Percentiles rank a stretch among this genome's conserved stretches.
Conservation (phyloP, 2,888 invertebrate genomes). For the Amaurobius ferox region DNA sequence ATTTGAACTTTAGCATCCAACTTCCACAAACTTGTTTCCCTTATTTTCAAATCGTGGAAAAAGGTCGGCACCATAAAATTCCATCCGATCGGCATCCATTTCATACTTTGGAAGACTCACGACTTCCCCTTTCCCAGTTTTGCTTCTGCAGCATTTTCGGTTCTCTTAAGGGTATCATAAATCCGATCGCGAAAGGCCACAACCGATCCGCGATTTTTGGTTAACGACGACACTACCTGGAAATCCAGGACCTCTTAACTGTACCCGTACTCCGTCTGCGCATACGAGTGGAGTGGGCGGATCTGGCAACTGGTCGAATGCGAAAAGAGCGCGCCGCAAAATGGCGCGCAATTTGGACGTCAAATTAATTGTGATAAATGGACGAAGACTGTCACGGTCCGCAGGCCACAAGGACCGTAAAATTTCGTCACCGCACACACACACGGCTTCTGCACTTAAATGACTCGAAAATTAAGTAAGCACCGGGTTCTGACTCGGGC, state of each 20-base stretch:
- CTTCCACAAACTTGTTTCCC: not conserved
- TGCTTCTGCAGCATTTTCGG: slow-evolving; percentile 20
- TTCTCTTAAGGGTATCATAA: slow-evolving; percentile 40
- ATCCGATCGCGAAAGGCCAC: slow-evolving; percentile 44
- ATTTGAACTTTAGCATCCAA: too few relatives aligned
- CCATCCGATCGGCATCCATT: slow-evolving; percentile 32
- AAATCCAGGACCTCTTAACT: slow-evolving; percentile 43
- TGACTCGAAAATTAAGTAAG: slow-evolving; percentile 64
- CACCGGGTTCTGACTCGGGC: slow-evolving; percentile 17
- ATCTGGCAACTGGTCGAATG: slow-evolving; percentile 44
- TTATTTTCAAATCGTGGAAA: slow-evolving; percentile 14
- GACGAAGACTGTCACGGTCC: slow-evolving; percentile 58
- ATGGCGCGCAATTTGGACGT: slow-evolving; percentile 70
- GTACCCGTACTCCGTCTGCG: slow-evolving; percentile 49
- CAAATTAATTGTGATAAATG: slow-evolving; percentile 72
- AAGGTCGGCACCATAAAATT: slow-evolving; percentile 57
- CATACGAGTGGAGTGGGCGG: slow-evolving; percentile 41
- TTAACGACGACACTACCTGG: slow-evolving; percentile 56
- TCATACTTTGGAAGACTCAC: slow-evolving; percentile 13
- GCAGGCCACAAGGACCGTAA: slow-evolving; percentile 53
- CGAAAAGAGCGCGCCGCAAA: slow-evolving; percentile 60
- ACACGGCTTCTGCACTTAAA: slow-evolving; percentile 29
- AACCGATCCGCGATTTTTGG: slow-evolving; percentile 24
- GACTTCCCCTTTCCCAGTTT: slow-evolving; percentile 24
- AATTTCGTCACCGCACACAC: slow-evolving; percentile 68